Evolutionary conservation across 2,113 vertebrate species (phyloP), one percentile per base, ranked within the genome.

Genomic region (Brienomyrus brachyistius): DNA sequence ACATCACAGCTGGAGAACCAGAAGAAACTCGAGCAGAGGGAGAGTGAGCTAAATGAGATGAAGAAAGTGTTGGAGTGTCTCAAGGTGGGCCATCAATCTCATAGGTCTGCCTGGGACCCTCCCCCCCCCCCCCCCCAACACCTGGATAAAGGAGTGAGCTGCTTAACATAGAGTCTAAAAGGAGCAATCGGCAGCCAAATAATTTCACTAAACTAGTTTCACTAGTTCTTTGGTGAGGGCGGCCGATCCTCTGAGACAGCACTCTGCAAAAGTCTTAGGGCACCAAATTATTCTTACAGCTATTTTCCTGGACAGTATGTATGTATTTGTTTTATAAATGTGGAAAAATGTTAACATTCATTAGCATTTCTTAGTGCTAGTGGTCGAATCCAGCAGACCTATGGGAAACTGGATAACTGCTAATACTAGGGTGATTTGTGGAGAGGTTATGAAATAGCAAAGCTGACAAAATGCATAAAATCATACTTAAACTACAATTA

Each of bases 31-130:
- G 95, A 94, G 82, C 92, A 93, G 17, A 88, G 96, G 91, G 94
- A 96, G 92, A 93, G 92, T 89, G 94, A 96, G 90, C 92, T 96
- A 77, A 96, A 94, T 43, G 95, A 96, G 86, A 92, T 96, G 95
- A 96, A 94, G 92, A 95, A 94, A 90, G 91, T 94, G 87, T 92
- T 96, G 92, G 95, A 95, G 5, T 92, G 45, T 43, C 92, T 95
- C 89, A 95, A 95, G 95, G 96, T 96, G 31, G 70, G 89, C 66
- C 11, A 50, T 59, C 8, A 10, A 31, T 48, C 45, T 13, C 50
- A 35, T 27, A 87, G 2, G 21, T 19, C 56, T 27, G 13, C 31
- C 3, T 27, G 47, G 11, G 82, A 56, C 19, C 54, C 43, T 3
- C 54, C 31, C 31, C 43, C 43, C 54, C 43, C 43, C 54, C 50